phyloP scores from a whole-genome alignment of 2,113 vertebrate species.

The Caretta caretta region DNA sequence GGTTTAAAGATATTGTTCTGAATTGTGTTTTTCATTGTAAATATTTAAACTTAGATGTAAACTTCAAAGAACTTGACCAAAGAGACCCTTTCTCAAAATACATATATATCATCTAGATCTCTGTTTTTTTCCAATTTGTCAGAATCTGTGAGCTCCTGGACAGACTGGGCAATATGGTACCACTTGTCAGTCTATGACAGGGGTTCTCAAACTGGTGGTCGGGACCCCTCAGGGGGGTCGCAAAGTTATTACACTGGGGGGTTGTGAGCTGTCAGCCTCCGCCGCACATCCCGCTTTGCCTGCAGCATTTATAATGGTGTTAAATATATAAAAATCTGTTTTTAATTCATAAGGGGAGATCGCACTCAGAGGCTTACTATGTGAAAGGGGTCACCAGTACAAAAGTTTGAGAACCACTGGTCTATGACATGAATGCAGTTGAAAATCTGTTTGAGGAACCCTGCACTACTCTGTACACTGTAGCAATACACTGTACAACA shows the following conservation, averaged over 20 bases:
- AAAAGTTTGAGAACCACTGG: neutral
- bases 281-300: too few species aligned
- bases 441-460: neutral
- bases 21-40: neutral
- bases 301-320: too few species aligned
- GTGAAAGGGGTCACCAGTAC: too few species aligned
- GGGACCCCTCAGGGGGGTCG: too few species aligned
- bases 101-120: neutral
- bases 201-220: too few species aligned
- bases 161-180: neutral
- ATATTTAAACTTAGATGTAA: neutral
- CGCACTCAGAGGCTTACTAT: too few species aligned
- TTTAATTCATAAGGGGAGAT: too few species aligned
- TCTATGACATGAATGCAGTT: neutral
- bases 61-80: neutral
- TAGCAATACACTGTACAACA: neutral
- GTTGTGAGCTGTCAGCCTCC: too few species aligned
- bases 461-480: neutral
- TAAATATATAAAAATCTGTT: too few species aligned
- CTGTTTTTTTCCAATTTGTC: neutral
- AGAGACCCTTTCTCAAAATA: neutral
- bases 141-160: neutral
- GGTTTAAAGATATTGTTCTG: neutral
- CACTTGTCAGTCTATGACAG: neutral
- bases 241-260: too few species aligned